These are phyloP conservation scores for Pandemis corylana DNA, from an alignment of 2,888 invertebrate genomes.

Conservation along the genomic window DNA sequence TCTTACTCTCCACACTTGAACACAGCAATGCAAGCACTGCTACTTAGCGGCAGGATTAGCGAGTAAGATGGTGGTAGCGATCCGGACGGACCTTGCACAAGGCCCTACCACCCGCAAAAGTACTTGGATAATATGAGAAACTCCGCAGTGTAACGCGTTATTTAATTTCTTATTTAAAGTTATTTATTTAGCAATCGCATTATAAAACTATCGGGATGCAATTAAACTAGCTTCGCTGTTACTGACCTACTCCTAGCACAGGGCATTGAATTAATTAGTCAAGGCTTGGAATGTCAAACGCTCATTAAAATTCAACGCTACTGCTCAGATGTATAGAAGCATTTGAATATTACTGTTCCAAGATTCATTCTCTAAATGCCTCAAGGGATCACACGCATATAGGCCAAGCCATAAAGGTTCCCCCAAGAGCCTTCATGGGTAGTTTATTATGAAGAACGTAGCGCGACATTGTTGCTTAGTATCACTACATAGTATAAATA, in stretches of 20 bases:
- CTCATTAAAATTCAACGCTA: constrained; percentile 18
- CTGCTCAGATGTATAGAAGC: constrained; percentile 1
- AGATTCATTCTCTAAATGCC: neutral
- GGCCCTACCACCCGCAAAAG: no score
- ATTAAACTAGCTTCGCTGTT: neutral
- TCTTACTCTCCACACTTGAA: no score
- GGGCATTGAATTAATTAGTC: constrained; percentile 4
- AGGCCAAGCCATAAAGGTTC: constrained; percentile 16
- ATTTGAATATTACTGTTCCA: constrained; percentile 34
- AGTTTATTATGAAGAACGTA: constrained; percentile 26
- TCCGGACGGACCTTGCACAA: no score
- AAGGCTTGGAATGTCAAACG: constrained; percentile 1
- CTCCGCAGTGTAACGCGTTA: no score
- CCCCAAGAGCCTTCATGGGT: constrained; percentile 5
- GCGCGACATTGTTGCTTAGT: constrained; percentile 10
- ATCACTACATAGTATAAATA: no score
- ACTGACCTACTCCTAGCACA: neutral
- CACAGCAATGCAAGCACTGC: no score
- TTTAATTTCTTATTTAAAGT: no score
- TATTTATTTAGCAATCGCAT: no score
- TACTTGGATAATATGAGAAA: no score
- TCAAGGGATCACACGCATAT: neutral
- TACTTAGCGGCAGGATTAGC: no score
- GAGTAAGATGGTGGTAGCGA: no score
- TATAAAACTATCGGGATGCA: no score